Percentiles rank a stretch among this genome's conserved stretches.
phyloP scores from a whole-genome alignment of 2,113 vertebrate species.

The Tretioscincus oriximinensis region DNA sequence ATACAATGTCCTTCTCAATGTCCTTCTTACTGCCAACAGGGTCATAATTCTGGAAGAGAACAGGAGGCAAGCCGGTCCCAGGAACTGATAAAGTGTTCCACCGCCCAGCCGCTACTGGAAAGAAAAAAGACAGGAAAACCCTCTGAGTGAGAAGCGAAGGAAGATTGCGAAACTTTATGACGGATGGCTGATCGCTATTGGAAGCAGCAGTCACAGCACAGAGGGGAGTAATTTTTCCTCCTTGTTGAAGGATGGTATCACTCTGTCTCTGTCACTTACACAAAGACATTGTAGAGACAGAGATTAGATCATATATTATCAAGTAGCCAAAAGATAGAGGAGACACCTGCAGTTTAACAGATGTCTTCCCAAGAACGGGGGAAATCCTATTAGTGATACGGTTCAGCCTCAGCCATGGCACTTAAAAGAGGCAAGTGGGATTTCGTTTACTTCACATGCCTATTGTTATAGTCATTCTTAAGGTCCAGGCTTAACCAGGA shows the following conservation, averaged over 20 bases:
- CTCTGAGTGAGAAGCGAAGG: neutral
- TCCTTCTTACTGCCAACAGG: neutral
- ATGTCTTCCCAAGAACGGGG: conserved; percentile 76
- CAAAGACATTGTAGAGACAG: conserved; percentile 64
- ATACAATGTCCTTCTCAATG: too few species aligned
- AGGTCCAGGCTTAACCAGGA: neutral
- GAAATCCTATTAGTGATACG: conserved; percentile 34
- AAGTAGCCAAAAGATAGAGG: conserved; percentile 63
- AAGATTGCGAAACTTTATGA: conserved; percentile 28
- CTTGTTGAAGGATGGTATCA: conserved; percentile 56
- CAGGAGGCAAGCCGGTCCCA: neutral
- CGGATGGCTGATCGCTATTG: neutral
- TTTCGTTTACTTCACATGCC: conserved; percentile 15
- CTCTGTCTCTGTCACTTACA: conserved; percentile 69
- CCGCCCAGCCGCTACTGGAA: fast-evolving
- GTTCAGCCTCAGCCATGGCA: conserved; percentile 19
- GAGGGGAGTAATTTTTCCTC: conserved; percentile 46
- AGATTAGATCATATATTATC: conserved; percentile 77
- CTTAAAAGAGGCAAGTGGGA: neutral
- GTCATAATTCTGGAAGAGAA: neutral
- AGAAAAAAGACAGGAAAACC: neutral
- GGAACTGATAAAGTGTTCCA: neutral
- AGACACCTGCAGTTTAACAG: conserved; percentile 76
- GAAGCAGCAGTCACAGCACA: conserved; percentile 5
- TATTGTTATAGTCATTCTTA: conserved; percentile 21